Base-by-base conservation (phyloP, 2,888 invertebrate species). In the Nipponacmea schrenckii region DNA sequence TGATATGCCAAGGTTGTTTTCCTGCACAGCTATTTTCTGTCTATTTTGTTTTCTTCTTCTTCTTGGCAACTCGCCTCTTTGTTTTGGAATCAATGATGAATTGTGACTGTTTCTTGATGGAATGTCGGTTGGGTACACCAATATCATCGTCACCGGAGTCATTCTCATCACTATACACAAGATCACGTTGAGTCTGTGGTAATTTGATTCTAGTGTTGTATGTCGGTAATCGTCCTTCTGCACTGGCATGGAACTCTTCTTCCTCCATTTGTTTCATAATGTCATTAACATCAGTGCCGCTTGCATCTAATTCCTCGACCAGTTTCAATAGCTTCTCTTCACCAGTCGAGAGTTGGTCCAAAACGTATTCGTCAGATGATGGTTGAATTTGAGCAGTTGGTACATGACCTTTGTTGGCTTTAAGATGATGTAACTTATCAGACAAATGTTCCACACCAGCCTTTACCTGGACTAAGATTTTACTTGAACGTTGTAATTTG, bases 301-400 rank as follows among this genome's bases (percentile, higher is more conserved):
- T 15, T 8, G 56, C 56, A 71, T 88, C 87, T 20, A 89, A 76
- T 68, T 89, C 88, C 72, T 89, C 88, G 44, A 89, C 78, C 7
- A 89, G 79, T 76, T 88, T 88, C 48, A 88, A 80, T 44, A 89
- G 79, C 74, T 89, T 89, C 77, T 89, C 89, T 72, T 89, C 89
- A 68, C 85, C 86, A 15, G 83, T 81, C 2, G 87, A 85, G 69
- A 89, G 79, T 76, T 88, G 86, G 74, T 89, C 88, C 48, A 89
- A 78, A 0, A 89, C 88, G 77, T 87, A 89, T 71, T 88, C 89
- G 69, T 89, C 87, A 10, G 89, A 88, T 7, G 86, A 81, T 27
- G 87, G 83, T 7, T 86, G 81, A 45, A 89, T 86, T 76, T 88
- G 86, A 7, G 88, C 86, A 67, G 86, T 85, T 15, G 86, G 86